Base-by-base conservation (phyloP, 2,888 invertebrate genomes). In the Eupithecia abbreviata region DNA sequence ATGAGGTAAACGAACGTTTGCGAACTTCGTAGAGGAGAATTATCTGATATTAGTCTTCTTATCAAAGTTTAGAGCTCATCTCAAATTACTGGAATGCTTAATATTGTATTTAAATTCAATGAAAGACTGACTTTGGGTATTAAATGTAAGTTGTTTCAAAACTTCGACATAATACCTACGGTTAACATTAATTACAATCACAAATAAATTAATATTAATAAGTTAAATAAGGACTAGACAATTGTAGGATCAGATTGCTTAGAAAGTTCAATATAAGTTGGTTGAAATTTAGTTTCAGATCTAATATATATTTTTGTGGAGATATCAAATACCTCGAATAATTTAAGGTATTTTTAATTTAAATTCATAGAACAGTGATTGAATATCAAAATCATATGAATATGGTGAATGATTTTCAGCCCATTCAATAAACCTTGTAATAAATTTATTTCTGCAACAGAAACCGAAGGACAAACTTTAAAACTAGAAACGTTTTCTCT, bases 1-100 rank as follows among this genome's bases (percentile, higher is more conserved):
- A 47, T 51, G 71, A 73, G 75, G 73, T 75, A 71, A 75, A 75
- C 74, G 55, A 74, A 74, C 76, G 73, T 73, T 73, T 49, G 72
- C 70, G 42, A 73, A 73, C 75, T 77, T 75, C 15, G 47, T 49
- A 67, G 71, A 73, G 72, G 66, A 75, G 51, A 72, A 70, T 66
- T 42, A 66, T 66, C 66, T 66, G 7, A 41, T 42, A 75, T 71
- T 49, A 15, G 65, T 78, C 65, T 73, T 78, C 65, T 73, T 73
- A 73, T 42, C 42, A 51, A 75, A 73, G 73, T 78, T 78, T 18
- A 68, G 15, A 73, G 70, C 66, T 77, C 58, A 55, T 72, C 71
- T 43, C 30, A 72, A 72, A 72, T 77, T 62, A 45, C 30, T 45
- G 43, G 62, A 74, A 65, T 74, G 18, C 18, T 18, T n/a, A 15